Evolutionary conservation across 2,888 invertebrate genomes (phyloP).

Genomic region (Allophyes oxyacanthae): DNA sequence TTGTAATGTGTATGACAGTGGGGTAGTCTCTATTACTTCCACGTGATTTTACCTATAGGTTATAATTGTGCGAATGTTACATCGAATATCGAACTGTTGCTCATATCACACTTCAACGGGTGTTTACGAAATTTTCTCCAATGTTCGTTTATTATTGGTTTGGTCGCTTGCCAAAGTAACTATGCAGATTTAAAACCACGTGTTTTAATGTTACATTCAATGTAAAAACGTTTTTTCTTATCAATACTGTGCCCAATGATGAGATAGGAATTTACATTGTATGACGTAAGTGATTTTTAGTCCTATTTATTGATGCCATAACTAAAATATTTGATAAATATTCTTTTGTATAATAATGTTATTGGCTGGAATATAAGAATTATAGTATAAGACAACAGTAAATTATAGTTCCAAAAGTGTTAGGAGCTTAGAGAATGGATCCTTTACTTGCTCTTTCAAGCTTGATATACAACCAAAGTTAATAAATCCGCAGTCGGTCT

Average conservation of each 20-base stretch:
- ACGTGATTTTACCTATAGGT: background rate
- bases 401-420: conserved; percentile 29
- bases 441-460: conserved; percentile 17
- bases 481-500: conserved; percentile 43
- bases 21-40: too few species aligned
- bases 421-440: conserved; percentile 28
- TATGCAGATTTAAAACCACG: conserved; percentile 50
- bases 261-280: conserved; percentile 13
- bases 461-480: conserved; percentile 38
- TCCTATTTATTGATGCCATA: conserved; percentile 2
- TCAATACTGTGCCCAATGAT: conserved; percentile 31
- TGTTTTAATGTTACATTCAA: conserved; percentile 41
- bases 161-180: conserved; percentile 54
- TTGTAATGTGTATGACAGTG: too few species aligned
- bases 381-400: conserved; percentile 33
- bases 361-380: conserved; percentile 4
- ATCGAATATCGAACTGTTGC: conserved; percentile 38
- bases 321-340: conserved; percentile 1
- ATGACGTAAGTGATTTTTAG: conserved; percentile 1
- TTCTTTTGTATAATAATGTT: conserved; percentile 1
- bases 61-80: conserved; percentile 1
- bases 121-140: conserved; percentile 55
- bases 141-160: conserved; percentile 57
- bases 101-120: conserved; percentile 50
- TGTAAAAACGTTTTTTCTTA: conserved; percentile 39